Conservation (phyloP, 2,113 vertebrate genomes). For the Ornithorhynchus anatinus region DNA sequence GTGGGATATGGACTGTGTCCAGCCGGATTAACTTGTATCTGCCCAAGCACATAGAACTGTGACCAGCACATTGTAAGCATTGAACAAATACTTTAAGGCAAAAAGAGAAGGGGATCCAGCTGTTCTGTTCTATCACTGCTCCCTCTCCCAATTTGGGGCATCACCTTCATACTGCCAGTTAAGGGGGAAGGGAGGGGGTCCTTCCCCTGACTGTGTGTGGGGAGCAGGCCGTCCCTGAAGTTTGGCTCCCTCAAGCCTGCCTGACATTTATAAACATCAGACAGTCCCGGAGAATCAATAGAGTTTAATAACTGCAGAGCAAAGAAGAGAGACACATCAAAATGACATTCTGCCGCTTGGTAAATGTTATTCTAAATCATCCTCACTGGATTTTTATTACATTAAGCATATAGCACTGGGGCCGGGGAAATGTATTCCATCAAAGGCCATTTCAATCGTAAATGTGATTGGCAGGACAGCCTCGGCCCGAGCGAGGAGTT, state of each 20-base stretch:
- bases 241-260: neutral
- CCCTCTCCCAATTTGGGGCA: no score
- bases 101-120: no score
- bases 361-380: constrained; percentile 70
- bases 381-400: constrained; percentile 50
- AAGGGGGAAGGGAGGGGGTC: no score
- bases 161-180: no score
- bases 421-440: constrained; percentile 34
- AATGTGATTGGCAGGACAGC: neutral
- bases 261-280: constrained; percentile 67
- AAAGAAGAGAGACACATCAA: constrained; percentile 63
- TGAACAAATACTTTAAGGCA: no score
- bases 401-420: constrained; percentile 34
- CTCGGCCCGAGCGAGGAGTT: neutral
- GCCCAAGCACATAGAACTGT: no score
- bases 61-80: no score
- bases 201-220: no score
- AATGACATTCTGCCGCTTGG: constrained; percentile 56
- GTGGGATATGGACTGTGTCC: no score
- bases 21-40: no score
- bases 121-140: no score
- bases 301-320: constrained; percentile 60
- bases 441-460: constrained; percentile 1
- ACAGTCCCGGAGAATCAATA: constrained; percentile 50
- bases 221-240: constrained; percentile 23